Base-by-base conservation (phyloP, 2,113 vertebrate genomes). In the Bagarius yarrelli region DNA sequence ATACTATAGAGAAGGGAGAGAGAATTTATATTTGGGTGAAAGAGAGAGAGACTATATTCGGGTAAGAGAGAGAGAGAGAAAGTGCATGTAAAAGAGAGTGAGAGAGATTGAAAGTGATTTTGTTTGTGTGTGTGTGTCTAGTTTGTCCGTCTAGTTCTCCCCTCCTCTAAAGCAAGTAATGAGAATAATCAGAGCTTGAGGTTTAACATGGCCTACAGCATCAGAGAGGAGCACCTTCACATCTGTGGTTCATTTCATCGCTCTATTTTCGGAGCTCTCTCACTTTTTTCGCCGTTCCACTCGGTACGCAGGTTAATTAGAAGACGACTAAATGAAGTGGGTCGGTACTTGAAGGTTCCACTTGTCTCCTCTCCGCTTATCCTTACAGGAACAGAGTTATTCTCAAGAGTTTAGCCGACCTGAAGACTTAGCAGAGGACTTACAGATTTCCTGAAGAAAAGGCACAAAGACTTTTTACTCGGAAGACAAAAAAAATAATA, bases 111-210 rank as follows among this genome's bases (percentile, higher is more conserved):
- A 1, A 19, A 18, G 32, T 64, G 63, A 14, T 21, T 52, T 57
- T 63, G 13, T 25, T 3, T 25, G 69, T 50, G 30, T 72, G 14
- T 52, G n/a, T 27, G 32, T 52, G 3, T 15, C 6, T 72, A 21
- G 73, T 27, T 15, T 18, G 50, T 61, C 14, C 27, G 27, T 53
- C 59, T 60, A 61, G 55, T 44, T 23, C 70, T 75, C 52, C 44
- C 27, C 71, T 56, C 56, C 25, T 66, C 59, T 81, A 75, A n/a
- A 81, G 64, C 71, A 75, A 71, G 71, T 81, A 75, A 75, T 82
- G 55, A 82, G 61, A 77, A 77, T 69, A 82, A 76, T 82, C 73
- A 70, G 80, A 76, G 72, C 52, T 76, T 76, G 73, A 76, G 80
- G 52, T 76, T 25, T 76, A 82, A 74, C 72, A 59, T 76, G 80